A percentile compares a stretch with the other conserved stretches of the same genome.
phyloP scores from a whole-genome alignment of 2,113 vertebrate genomes.

The Nesogale talazaci region DNA sequence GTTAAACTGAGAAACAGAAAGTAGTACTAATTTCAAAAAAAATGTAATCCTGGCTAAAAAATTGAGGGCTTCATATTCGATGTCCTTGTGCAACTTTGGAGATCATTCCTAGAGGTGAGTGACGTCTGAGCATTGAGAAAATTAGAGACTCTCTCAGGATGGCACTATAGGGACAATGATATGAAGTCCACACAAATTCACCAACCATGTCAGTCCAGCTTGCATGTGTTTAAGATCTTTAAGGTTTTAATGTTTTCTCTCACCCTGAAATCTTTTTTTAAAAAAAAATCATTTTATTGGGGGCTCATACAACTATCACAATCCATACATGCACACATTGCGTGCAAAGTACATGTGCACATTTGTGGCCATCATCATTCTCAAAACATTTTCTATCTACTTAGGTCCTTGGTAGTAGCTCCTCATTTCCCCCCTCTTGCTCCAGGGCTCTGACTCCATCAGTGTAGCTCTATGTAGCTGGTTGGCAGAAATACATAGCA shows the following conservation, averaged over 20 bases:
- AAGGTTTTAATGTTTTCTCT: slow-evolving; percentile 11
- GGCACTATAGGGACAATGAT: background rate
- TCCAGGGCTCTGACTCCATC: background rate
- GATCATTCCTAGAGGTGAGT: background rate
- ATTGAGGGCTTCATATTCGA: background rate
- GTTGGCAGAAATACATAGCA: no score
- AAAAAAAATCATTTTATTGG: no score
- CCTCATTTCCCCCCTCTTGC: no score
- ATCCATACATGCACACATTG: no score
- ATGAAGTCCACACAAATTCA: background rate
- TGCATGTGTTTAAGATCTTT: background rate
- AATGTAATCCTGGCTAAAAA: background rate
- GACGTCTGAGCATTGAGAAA: background rate
- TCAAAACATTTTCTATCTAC: no score
- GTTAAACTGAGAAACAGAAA: background rate
- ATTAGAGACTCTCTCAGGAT: background rate
- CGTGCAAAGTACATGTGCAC: no score
- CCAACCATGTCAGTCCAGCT: background rate
- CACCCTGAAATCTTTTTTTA: background rate
- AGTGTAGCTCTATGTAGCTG: no score
- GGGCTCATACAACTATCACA: no score
- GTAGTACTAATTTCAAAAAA: background rate
- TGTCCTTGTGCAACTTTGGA: background rate
- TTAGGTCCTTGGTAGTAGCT: no score
- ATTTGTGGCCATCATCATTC: no score